These are phyloP conservation scores for Arothron firmamentum DNA, from an alignment of 2,113 vertebrate species.

Conservation along the genomic window DNA sequence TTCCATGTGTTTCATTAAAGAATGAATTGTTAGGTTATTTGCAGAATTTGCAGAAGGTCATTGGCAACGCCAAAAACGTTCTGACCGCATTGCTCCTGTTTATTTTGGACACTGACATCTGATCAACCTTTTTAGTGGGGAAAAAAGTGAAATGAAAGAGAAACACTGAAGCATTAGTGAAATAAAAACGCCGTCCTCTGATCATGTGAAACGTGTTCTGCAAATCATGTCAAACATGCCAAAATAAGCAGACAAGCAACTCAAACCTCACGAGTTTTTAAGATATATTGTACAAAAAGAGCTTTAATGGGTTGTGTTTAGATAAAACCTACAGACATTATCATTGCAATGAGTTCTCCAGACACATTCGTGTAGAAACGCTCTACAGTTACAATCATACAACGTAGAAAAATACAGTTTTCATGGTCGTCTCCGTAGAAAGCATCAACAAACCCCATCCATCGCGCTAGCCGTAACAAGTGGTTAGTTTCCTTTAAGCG, in stretches of 20 bases:
- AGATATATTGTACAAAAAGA: conserved; percentile 33
- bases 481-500: conserved; percentile 34
- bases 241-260: conserved; percentile 16
- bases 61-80: too few species aligned
- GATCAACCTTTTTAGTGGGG: too few species aligned
- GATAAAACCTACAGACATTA: conserved; percentile 29
- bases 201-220: background rate
- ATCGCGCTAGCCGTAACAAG: conserved; percentile 12
- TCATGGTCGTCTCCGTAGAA: conserved; percentile 19
- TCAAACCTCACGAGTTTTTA: conserved; percentile 37
- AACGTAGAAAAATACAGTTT: conserved; percentile 49
- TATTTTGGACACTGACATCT: too few species aligned
- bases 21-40: too few species aligned
- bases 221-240: background rate
- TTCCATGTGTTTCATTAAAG: too few species aligned
- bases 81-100: too few species aligned
- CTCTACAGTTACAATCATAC: conserved; percentile 21
- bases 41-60: too few species aligned
- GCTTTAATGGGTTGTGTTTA: conserved; percentile 29
- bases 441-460: background rate
- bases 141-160: too few species aligned
- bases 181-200: too few species aligned
- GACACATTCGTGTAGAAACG: conserved; percentile 25
- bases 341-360: conserved; percentile 20
- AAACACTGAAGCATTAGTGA: too few species aligned